Evolutionary conservation across 1,140 invertebrate genomes (phyloP).

Genomic region (Drosophila oshimai): DNA sequence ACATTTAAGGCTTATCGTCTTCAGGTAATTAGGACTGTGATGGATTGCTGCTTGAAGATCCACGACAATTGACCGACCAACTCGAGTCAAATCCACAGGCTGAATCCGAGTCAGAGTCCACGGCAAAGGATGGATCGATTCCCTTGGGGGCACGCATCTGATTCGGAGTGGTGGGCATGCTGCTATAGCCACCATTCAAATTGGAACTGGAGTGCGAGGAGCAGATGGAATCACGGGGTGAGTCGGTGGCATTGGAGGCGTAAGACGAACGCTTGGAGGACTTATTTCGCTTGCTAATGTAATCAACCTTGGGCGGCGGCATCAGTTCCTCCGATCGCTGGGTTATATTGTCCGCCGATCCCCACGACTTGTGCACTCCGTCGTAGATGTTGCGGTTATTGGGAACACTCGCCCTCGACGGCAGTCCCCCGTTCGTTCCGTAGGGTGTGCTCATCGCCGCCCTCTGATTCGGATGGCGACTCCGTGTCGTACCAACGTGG

Average conservation of each 20-base stretch:
- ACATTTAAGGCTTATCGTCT: background rate
- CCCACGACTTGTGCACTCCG: conserved; percentile 89
- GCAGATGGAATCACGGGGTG: conserved; percentile 74
- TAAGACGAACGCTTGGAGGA: conserved; percentile 85
- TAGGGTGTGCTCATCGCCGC: conserved; percentile 63
- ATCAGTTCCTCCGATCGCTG: conserved; percentile 85
- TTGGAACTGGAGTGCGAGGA: conserved; percentile 75
- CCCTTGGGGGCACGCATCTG: conserved; percentile 83
- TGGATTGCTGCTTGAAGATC: conserved; percentile 50
- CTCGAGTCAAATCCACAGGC: conserved; percentile 91
- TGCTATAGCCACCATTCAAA: conserved; percentile 83
- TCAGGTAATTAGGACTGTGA: conserved; percentile 30
- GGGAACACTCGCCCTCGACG: conserved; percentile 65
- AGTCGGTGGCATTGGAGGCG: conserved; percentile 70
- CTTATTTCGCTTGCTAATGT: conserved; percentile 85
- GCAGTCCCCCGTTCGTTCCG: conserved; percentile 39
- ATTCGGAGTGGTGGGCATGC: conserved; percentile 86
- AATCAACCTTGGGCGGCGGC: conserved; percentile 87
- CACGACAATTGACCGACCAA: conserved; percentile 84
- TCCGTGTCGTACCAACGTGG: conserved; percentile 78
- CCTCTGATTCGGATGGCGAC: conserved; percentile 71
- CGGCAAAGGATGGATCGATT: conserved; percentile 45
- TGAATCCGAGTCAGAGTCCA: conserved; percentile 89
- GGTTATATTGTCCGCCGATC: conserved; percentile 91
- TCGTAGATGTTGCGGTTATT: conserved; percentile 83